Conservation (phyloP, 2,797 vertebrate genomes). For the Gastrophryne carolinensis region DNA sequence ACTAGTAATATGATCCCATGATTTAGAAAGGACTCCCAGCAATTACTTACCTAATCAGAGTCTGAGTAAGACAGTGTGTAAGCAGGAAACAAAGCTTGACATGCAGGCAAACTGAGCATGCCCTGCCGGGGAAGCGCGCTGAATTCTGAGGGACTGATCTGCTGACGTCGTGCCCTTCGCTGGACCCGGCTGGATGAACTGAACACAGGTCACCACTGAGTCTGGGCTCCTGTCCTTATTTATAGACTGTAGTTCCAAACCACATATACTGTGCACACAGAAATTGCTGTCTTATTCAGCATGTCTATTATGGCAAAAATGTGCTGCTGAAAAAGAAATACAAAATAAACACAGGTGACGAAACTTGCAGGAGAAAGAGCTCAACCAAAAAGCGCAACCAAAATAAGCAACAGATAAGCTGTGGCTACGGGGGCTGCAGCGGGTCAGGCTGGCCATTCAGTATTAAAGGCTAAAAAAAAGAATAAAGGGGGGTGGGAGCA, state of each 20-base stretch:
- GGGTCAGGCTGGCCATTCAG: no score
- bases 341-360: no score
- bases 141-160: neutral
- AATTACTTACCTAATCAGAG: neutral
- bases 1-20: neutral
- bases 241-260: neutral
- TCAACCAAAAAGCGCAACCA: no score
- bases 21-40: neutral
- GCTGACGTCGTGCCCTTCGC: conserved; percentile 12
- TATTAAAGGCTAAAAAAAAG: no score
- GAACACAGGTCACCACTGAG: neutral
- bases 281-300: neutral
- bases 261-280: neutral
- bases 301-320: neutral
- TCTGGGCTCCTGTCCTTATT: neutral
- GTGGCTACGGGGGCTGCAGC: no score
- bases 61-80: neutral
- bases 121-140: neutral
- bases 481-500: no score
- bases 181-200: neutral
- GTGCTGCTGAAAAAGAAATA: neutral
- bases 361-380: no score
- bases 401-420: no score
- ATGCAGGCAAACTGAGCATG: neutral
- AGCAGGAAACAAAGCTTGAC: neutral